Percentiles rank a stretch among this genome's conserved stretches.
Conservation (phyloP, 2,888 invertebrate species). For the Drosophila meridiana region DNA sequence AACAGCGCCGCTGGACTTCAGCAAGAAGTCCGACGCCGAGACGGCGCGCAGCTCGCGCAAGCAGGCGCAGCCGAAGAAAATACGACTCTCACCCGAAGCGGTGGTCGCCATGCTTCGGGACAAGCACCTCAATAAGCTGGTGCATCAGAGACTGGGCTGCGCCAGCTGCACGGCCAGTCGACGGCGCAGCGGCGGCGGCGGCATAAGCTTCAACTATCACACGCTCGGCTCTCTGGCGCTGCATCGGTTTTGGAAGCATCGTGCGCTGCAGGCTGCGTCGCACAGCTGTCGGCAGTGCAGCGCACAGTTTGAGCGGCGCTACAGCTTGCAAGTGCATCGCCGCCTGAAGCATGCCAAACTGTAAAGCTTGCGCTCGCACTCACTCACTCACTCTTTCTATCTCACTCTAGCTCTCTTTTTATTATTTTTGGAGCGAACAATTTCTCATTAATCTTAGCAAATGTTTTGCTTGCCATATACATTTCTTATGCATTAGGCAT, state of each 20-base stretch:
- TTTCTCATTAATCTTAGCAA: constrained; percentile 56
- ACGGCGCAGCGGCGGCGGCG: constrained; percentile 62
- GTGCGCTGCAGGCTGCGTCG: constrained; percentile 19
- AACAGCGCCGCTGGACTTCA: constrained; percentile 80
- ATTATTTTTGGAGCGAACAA: constrained; percentile 7
- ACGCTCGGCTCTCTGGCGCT: constrained; percentile 85
- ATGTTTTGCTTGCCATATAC: constrained; percentile 73
- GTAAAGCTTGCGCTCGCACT: constrained; percentile 11
- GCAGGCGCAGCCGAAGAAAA: constrained; percentile 86
- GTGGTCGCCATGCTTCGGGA: constrained; percentile 83
- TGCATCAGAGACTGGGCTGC: constrained; percentile 83
- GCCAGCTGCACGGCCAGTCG: constrained; percentile 67
- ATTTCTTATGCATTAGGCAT: constrained; percentile 56
- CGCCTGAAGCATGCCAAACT: constrained; percentile 60
- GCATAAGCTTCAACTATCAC: constrained; percentile 85
- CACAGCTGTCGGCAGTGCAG: constrained; percentile 74
- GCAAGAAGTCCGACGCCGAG: constrained; percentile 69
- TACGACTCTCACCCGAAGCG: constrained; percentile 80
- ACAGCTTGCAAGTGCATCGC: constrained; percentile 83
- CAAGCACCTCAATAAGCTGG: constrained; percentile 84
- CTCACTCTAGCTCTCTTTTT: not conserved
- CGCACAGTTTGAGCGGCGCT: constrained; percentile 73
- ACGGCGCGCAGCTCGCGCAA: constrained; percentile 85
- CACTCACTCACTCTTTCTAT: not conserved
- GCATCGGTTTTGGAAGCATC: constrained; percentile 86